These are phyloP conservation scores for Cossypha caffra DNA, from an alignment of 2,797 vertebrate genomes.

Conservation along the genomic window DNA sequence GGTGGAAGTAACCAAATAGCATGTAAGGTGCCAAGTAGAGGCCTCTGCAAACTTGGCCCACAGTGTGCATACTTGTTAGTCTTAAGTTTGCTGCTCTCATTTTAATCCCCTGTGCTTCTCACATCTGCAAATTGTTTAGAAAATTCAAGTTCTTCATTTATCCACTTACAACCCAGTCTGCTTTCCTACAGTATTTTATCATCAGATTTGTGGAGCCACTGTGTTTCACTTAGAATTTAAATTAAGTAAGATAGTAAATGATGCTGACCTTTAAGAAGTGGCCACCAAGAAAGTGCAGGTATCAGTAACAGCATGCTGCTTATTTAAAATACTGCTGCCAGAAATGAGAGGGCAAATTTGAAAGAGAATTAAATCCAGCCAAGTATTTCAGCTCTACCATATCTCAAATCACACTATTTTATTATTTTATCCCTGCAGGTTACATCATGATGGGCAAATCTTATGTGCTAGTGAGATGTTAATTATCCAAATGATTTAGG, in stretches of 20 bases:
- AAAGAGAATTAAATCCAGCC: not conserved
- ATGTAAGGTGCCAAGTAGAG: constrained; percentile 27
- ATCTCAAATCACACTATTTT: not conserved
- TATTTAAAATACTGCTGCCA: not conserved
- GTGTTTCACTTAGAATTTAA: not conserved
- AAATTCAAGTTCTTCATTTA: constrained; percentile 37
- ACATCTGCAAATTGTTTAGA: constrained; percentile 59
- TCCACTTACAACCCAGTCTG: not conserved
- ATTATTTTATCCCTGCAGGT: not conserved
- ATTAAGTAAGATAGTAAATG: not conserved
- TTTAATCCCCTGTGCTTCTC: constrained; percentile 28
- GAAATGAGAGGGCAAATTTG: not conserved
- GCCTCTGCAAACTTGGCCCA: constrained; percentile 53
- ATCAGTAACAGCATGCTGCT: not conserved
- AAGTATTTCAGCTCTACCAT: not conserved
- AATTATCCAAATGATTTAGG: not conserved
- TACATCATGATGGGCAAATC: not conserved
- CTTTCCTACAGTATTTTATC: constrained; percentile 3
- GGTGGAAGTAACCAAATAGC: constrained; percentile 53
- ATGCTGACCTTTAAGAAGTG: not conserved
- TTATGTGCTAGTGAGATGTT: not conserved
- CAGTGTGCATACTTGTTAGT: not conserved
- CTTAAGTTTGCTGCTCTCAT: constrained; percentile 24
- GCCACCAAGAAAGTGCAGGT: not conserved
- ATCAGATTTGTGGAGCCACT: not conserved